These are phyloP conservation scores for Petrocephalus microphthalmus DNA, from an alignment of 2,113 vertebrate genomes.

Conservation along the genomic window DNA sequence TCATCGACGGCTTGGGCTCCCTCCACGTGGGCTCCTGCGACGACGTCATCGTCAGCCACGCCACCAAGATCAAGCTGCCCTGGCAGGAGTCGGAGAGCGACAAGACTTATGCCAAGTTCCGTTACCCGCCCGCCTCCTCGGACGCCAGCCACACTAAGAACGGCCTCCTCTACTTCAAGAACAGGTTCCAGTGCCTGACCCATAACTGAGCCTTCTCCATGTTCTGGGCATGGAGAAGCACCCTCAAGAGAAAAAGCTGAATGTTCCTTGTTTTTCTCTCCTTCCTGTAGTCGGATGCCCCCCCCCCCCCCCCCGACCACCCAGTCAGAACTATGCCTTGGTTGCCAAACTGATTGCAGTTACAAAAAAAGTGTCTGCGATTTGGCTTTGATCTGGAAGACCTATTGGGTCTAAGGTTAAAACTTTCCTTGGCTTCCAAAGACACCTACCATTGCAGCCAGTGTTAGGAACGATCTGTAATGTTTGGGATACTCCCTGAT, in stretches of 20 bases:
- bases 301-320: not conserved
- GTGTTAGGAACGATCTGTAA: not conserved
- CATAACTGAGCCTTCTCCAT: conserved; percentile 56
- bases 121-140: conserved; percentile 70
- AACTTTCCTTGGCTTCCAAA: not conserved
- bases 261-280: not conserved
- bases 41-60: conserved; percentile 73
- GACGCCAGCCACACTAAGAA: conserved; percentile 63
- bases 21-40: conserved; percentile 82
- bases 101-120: conserved; percentile 71
- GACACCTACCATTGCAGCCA: not conserved
- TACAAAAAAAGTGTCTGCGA: not conserved
- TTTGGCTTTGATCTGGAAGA: not conserved
- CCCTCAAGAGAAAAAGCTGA: not conserved
- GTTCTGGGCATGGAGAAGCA: conserved; percentile 52
- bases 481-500: not conserved
- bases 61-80: conserved; percentile 79
- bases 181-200: conserved; percentile 82
- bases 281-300: not conserved
- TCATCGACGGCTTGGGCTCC: conserved; percentile 74
- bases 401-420: not conserved
- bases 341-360: not conserved
- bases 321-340: not conserved
- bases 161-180: conserved; percentile 81
- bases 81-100: conserved; percentile 62